phyloP scores from a whole-genome alignment of 1,140 invertebrate genomes.

The Listronotus oregonensis region DNA sequence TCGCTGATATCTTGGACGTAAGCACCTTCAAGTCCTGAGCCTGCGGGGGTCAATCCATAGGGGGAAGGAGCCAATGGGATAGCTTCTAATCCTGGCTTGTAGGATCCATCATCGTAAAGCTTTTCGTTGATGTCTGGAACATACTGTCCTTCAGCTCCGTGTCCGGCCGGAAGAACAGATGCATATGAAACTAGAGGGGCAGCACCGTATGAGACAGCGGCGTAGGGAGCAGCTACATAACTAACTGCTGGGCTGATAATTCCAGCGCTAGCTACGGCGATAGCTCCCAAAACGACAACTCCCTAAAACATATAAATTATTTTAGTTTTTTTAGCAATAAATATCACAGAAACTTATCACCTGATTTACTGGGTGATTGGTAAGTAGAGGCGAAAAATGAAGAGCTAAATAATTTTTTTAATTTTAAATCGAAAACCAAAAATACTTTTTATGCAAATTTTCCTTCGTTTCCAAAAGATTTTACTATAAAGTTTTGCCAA shows the following conservation, averaged over 20 bases:
- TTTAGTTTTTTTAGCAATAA: too few relatives aligned
- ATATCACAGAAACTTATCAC: too few relatives aligned
- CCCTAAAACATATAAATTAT: slow-evolving; percentile 19
- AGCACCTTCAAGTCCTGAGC: slow-evolving; percentile 46
- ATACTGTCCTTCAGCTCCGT: slow-evolving; percentile 49
- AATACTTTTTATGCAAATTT: too few relatives aligned
- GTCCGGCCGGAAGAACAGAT: slow-evolving; percentile 33
- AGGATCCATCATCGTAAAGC: slow-evolving; percentile 52
- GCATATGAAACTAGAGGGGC: slow-evolving; percentile 4
- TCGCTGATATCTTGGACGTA: slow-evolving; percentile 34
- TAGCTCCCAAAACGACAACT: slow-evolving; percentile 33
- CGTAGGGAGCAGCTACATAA: slow-evolving; percentile 17
- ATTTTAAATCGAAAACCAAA: too few relatives aligned
- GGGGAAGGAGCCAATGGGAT: slow-evolving; percentile 44
- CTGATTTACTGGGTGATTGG: too few relatives aligned
- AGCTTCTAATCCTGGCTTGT: slow-evolving; percentile 44
- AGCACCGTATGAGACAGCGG: not conserved
- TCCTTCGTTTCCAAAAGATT: too few relatives aligned
- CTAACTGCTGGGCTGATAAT: slow-evolving; percentile 9
- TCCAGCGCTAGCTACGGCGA: slow-evolving; percentile 12
- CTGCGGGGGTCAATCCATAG: slow-evolving; percentile 43
- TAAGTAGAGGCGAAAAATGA: too few relatives aligned
- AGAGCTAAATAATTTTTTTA: too few relatives aligned
- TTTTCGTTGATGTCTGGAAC: slow-evolving; percentile 47
- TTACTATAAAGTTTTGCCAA: too few relatives aligned